Conservation (phyloP, 2,113 vertebrate species). For the Vanacampus margaritifer region DNA sequence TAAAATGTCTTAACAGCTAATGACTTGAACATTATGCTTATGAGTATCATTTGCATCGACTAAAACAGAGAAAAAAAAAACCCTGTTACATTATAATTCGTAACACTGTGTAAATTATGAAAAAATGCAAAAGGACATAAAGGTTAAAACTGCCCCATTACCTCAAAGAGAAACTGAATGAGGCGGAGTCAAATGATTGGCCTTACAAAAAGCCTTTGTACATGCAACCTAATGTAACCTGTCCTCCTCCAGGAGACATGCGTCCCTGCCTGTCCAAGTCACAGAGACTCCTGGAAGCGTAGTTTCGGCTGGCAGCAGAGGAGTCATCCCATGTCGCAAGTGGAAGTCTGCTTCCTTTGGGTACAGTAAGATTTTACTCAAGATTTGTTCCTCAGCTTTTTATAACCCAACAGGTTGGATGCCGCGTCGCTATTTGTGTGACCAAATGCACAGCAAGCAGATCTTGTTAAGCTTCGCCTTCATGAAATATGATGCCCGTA, state of each 20-base stretch:
- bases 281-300: constrained; percentile 40
- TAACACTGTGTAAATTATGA: no score
- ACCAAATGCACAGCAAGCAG: constrained; percentile 19
- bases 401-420: constrained; percentile 37
- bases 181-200: background rate
- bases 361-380: constrained; percentile 60
- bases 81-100: no score
- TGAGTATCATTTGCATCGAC: no score
- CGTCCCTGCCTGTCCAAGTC: constrained; percentile 64
- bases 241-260: constrained; percentile 60
- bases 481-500: constrained; percentile 43
- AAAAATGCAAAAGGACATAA: background rate
- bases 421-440: constrained; percentile 22
- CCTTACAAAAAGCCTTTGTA: constrained; percentile 3
- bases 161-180: background rate
- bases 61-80: no score
- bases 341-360: constrained; percentile 75
- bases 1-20: no score
- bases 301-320: constrained; percentile 53
- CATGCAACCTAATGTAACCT: constrained; percentile 1
- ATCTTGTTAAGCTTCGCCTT: constrained; percentile 35
- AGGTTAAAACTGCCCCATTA: background rate
- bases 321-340: constrained; percentile 58
- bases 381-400: constrained; percentile 35
- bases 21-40: no score